Conservation (phyloP, 2,888 invertebrate species). For the Pherbina coryleti region DNA sequence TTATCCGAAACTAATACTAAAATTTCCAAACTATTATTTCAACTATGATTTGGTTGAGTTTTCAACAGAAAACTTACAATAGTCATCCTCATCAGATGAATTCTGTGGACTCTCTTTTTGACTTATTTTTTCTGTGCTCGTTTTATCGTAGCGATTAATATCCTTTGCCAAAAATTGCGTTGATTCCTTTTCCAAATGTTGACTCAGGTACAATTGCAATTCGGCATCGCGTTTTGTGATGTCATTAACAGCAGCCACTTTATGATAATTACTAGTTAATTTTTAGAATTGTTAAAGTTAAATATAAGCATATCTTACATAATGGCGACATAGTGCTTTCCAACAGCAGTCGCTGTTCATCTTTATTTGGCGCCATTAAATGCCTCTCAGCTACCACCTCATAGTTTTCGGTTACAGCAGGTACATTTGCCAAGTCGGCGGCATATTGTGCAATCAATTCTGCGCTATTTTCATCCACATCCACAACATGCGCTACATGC, state of each 20-base stretch:
- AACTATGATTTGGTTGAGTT: not conserved
- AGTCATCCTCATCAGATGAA: conserved; percentile 48
- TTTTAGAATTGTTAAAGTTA: not conserved
- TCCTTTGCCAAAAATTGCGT: not conserved
- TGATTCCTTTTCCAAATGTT: conserved; percentile 41
- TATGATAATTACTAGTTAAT: not conserved
- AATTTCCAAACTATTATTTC: not conserved
- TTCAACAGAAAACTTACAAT: conserved; percentile 41
- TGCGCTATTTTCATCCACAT: conserved; percentile 30
- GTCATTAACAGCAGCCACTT: conserved; percentile 56
- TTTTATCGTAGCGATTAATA: not conserved
- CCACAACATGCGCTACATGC: conserved; percentile 23
- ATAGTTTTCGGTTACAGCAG: conserved; percentile 17
- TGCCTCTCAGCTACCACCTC: conserved; percentile 13
- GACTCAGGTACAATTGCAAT: conserved; percentile 50
- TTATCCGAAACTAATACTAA: conserved; percentile 51
- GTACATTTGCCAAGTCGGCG: conserved; percentile 22
- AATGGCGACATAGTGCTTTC: conserved; percentile 57
- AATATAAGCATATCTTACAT: conserved; percentile 46
- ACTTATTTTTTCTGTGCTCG: not conserved
- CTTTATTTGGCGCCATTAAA: conserved; percentile 42
- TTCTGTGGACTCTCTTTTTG: not conserved
- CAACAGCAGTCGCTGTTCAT: conserved; percentile 51
- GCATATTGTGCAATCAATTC: conserved; percentile 35
- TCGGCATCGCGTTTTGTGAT: conserved; percentile 54